Evolutionary conservation across 2,113 vertebrate species (phyloP), one percentile per base, ranked within the genome.

Genomic region (Tichodroma muraria): DNA sequence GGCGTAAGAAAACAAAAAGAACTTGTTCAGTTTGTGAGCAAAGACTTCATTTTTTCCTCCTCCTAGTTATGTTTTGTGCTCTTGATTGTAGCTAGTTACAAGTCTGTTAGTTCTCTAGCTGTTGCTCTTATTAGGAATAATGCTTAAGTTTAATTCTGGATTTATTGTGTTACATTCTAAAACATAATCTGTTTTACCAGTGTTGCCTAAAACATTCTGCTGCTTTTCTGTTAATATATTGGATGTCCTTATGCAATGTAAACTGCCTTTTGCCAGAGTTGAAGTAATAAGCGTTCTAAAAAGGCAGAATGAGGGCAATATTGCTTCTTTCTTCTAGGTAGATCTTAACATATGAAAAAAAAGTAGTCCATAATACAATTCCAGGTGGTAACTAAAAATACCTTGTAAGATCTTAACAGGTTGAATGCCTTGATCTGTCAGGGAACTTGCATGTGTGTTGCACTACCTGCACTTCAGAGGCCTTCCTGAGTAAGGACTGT

Each of bases 231-330:
- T 72, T 89, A 52, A 27, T 49, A 11, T 69, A 49, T 35, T 17
- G 9, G 85, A 54, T 10, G 9, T 89, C 81, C 64, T 92, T 89
- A 45, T 78, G 69, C 75, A 45, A 30, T 68, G 50, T 88, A 73
- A 86, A 56, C 71, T 68, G 50, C 64, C 37, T 86, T 95, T 96
- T 69, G 86, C 63, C 87, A 90, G 80, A 82, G 80, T 54, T 80
- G 76, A 88, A 85, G 76, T 80, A 85, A 71, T 65, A 80, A 57
- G 75, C 60, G 66, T 90, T 95, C 44, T 75, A 27, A 84, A 92
- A 94, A 97, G 92, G 95, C 89, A 94, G 93, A 96, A 96, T 95
- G 89, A 91, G 91, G 92, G 65, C 94, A 89, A 11, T 30, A n/a
- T 88, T 87, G 40, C 76, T 79, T 96, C 71, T 92, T 4, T 88